Percentiles rank a stretch among this genome's conserved stretches.
Evolutionary conservation across 2,113 vertebrate genomes (phyloP).

Genomic region (Mesoclemmys tuberculata): DNA sequence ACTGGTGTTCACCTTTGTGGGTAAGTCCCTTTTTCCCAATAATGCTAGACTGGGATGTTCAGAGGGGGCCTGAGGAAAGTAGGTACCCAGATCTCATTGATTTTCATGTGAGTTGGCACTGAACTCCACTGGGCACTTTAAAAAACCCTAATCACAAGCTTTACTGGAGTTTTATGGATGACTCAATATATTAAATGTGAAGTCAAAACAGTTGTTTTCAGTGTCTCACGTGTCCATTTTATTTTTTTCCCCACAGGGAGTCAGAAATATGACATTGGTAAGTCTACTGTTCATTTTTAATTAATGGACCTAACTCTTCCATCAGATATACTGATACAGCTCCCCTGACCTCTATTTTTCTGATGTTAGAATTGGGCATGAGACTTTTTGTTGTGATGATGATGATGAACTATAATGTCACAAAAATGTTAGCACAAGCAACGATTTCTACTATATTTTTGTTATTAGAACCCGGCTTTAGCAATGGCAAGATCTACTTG

Average conservation of each 20-base stretch:
- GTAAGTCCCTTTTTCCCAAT: slow-evolving; percentile 53
- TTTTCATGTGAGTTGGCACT: not conserved
- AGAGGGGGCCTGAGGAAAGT: not conserved
- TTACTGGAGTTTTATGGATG: not conserved
- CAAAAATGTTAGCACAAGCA: not conserved
- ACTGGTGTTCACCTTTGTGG: slow-evolving; percentile 32
- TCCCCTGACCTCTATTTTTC: not conserved
- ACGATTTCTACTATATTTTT: not conserved
- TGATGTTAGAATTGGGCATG: not conserved
- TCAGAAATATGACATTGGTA: slow-evolving; percentile 59
- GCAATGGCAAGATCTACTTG: slow-evolving; percentile 76
- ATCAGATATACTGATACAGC: rapidly evolving
- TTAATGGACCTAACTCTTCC: not conserved
- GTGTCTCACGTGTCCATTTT: not conserved
- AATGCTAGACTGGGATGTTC: rapidly evolving
- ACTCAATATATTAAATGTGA: not conserved
- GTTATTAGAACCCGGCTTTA: slow-evolving; percentile 79
- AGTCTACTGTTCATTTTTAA: not conserved
- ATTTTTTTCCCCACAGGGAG: slow-evolving; percentile 49
- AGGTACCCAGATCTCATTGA: not conserved
- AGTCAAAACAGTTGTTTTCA: not conserved
- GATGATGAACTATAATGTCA: not conserved
- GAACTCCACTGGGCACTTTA: not conserved
- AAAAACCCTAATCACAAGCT: not conserved
- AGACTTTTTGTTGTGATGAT: not conserved